Conservation (phyloP, 2,888 invertebrate species). For the Troglohyphantes excavatus region DNA sequence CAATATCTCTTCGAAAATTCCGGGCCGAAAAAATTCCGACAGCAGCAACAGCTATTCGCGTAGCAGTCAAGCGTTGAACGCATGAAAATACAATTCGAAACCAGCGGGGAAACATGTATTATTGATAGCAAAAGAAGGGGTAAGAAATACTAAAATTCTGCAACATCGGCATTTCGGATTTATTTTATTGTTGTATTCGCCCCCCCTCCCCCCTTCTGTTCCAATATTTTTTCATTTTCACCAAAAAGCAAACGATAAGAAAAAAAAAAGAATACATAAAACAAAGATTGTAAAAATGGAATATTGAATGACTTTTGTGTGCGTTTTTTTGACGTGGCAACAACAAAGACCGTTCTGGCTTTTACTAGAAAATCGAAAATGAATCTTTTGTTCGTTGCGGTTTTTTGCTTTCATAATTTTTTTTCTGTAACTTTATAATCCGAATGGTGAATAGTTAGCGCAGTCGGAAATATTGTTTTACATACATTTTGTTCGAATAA, state of each 20-base stretch:
- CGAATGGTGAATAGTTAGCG: slow-evolving; percentile 26
- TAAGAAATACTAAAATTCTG: slow-evolving; percentile 49
- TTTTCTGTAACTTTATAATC: too few species aligned
- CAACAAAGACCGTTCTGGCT: too few species aligned
- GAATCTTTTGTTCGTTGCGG: slow-evolving; percentile 51
- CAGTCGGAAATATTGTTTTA: slow-evolving; percentile 8
- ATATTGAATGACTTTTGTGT: slow-evolving; percentile 71
- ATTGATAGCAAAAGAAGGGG: slow-evolving; percentile 60
- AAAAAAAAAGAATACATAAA: slow-evolving; percentile 59
- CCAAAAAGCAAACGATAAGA: slow-evolving; percentile 47
- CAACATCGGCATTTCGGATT: slow-evolving; percentile 48
- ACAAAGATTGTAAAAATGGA: slow-evolving; percentile 73
- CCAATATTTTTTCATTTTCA: slow-evolving; percentile 54
- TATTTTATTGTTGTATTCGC: slow-evolving; percentile 44
- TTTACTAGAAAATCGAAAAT: slow-evolving; percentile 31
- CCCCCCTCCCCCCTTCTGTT: not conserved
- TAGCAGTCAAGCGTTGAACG: slow-evolving; percentile 18
- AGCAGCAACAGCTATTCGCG: too few species aligned
- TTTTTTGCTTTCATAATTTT: too few species aligned
- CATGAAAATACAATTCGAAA: slow-evolving; percentile 72
- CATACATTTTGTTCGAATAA: too few species aligned
- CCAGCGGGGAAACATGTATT: slow-evolving; percentile 66
- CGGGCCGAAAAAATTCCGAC: too few species aligned
- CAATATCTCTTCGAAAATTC: too few species aligned
- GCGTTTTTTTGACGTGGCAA: not conserved